Percentiles rank a stretch among this genome's conserved stretches.
These are phyloP conservation scores for Asbolus verrucosus DNA, from an alignment of 1,140 invertebrate species.

Conservation along the genomic window DNA sequence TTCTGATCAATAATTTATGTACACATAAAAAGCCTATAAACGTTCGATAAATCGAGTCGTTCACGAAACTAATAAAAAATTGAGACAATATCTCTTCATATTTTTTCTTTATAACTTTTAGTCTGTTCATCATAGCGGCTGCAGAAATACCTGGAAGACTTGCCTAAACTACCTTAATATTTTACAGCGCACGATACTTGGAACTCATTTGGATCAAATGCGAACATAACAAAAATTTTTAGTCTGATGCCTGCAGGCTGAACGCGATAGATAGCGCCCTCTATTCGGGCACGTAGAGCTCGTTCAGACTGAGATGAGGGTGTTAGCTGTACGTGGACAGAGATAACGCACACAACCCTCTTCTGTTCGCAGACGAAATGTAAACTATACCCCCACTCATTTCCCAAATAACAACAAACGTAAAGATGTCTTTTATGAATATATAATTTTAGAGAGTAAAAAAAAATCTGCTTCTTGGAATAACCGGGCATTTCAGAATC, in stretches of 20 bases:
- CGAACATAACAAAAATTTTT: conserved; percentile 34
- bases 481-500: too few relatives aligned
- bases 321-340: conserved; percentile 30
- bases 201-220: conserved; percentile 33
- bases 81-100: conserved; percentile 28
- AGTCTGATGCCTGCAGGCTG: conserved; percentile 16
- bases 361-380: background rate
- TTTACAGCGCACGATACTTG: conserved; percentile 7
- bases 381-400: conserved; percentile 19
- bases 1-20: conserved; percentile 19
- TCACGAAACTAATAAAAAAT: conserved; percentile 21
- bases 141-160: too few relatives aligned
- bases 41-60: conserved; percentile 21
- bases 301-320: conserved; percentile 28
- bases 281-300: conserved; percentile 23
- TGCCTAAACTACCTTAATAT: conserved; percentile 17
- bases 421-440: conserved; percentile 34
- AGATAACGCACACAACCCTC: conserved; percentile 31
- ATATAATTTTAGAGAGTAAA: conserved; percentile 12
- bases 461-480: conserved; percentile 5
- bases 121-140: too few relatives aligned
- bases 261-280: conserved; percentile 20
- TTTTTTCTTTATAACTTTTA: conserved; percentile 4
- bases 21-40: conserved; percentile 24
- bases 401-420: conserved; percentile 32